These are phyloP conservation scores for Coptodon bakossiorum DNA, from an alignment of 2,113 vertebrate species.

Conservation along the genomic window DNA sequence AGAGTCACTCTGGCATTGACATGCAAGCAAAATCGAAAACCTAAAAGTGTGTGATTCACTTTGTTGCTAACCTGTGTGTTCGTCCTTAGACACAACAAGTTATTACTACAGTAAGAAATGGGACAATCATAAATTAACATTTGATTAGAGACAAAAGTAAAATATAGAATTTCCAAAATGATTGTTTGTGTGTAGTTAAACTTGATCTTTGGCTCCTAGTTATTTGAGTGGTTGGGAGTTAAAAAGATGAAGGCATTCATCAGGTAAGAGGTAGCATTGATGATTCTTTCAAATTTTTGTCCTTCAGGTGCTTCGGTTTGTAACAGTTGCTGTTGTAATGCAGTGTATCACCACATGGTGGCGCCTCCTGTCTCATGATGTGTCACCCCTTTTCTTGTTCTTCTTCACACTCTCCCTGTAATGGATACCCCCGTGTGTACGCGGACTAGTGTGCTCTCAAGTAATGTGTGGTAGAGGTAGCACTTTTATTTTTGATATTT, in stretches of 20 bases:
- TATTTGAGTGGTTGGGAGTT: fast-evolving
- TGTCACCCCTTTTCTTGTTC: too few species aligned
- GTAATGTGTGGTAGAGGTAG: too few species aligned
- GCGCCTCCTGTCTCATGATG: too few species aligned
- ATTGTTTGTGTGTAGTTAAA: background rate
- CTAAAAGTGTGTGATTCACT: background rate
- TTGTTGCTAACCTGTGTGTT: background rate
- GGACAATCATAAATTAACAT: background rate
- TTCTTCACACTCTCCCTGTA: too few species aligned
- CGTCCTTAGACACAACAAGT: background rate
- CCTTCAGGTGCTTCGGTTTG: background rate
- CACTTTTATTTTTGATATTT: too few species aligned
- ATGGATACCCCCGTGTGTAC: too few species aligned
- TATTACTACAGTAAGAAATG: background rate
- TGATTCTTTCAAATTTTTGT: background rate
- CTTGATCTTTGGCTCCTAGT: background rate
- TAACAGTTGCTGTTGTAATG: too few species aligned
- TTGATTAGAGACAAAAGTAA: background rate
- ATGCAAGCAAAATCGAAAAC: background rate
- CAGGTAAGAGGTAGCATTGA: background rate
- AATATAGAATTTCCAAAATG: background rate
- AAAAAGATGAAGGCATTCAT: background rate
- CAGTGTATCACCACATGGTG: too few species aligned
- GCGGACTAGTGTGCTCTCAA: too few species aligned
- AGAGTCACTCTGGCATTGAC: background rate